Evolutionary conservation across 2,888 invertebrate species (phyloP).

Genomic region (Lomographa bimaculata): DNA sequence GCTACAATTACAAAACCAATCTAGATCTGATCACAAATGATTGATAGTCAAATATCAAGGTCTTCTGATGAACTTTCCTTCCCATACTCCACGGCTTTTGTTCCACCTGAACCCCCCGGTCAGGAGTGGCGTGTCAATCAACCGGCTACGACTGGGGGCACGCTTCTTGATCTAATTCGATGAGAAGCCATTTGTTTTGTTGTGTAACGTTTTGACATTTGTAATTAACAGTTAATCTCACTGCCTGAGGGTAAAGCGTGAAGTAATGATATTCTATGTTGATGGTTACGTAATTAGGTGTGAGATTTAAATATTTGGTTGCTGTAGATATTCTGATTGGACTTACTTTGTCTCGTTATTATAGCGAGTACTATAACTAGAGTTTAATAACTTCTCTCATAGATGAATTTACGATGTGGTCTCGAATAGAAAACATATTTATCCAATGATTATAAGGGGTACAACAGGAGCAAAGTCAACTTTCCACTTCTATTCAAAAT

Average conservation of each 20-base stretch:
- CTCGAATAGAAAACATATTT: too few species aligned
- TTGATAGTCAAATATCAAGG: slow-evolving; percentile 5
- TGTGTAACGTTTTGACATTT: slow-evolving; percentile 38
- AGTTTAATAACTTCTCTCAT: too few species aligned
- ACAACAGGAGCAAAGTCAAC: too few species aligned
- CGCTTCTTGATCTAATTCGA: slow-evolving; percentile 32
- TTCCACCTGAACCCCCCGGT: not conserved
- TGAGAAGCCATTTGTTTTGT: slow-evolving; percentile 40
- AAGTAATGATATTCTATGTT: too few species aligned
- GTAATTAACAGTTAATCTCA: slow-evolving; percentile 24
- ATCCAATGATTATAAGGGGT: too few species aligned
- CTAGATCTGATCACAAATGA: slow-evolving; percentile 1
- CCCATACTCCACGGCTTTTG: slow-evolving; percentile 2
- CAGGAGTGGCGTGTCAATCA: slow-evolving; percentile 18
- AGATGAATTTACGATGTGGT: too few species aligned
- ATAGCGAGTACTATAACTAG: too few species aligned
- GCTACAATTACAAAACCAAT: not conserved
- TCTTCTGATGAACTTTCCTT: not conserved
- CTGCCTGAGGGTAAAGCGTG: slow-evolving; percentile 11
- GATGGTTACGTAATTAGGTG: too few species aligned
- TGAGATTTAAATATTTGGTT: too few species aligned
- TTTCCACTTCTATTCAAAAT: too few species aligned
- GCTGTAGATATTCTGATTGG: too few species aligned
- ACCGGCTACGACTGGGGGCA: slow-evolving; percentile 13
- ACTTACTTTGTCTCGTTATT: too few species aligned